Evolutionary conservation across 2,113 vertebrate genomes (phyloP).

Genomic region (Vanacampus margaritifer): DNA sequence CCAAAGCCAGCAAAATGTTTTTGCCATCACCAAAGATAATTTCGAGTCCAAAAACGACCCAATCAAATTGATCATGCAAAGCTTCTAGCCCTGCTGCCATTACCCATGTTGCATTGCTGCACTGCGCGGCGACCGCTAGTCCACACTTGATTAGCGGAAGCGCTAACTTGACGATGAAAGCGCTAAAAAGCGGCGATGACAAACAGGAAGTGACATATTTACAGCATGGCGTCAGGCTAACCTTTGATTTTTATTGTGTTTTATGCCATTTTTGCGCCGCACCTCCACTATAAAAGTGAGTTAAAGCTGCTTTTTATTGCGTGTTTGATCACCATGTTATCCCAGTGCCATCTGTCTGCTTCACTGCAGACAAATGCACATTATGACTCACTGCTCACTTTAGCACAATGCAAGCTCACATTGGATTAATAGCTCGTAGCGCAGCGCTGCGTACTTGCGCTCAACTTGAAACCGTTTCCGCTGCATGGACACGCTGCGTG

Average conservation of each 20-base stretch:
- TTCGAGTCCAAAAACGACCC: too few species aligned
- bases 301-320: constrained; percentile 8
- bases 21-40: too few species aligned
- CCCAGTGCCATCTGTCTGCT: constrained; percentile 8
- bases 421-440: not conserved
- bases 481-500: not conserved
- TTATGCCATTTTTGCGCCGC: not conserved
- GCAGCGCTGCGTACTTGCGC: not conserved
- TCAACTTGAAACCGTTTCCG: not conserved
- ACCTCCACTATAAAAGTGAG: constrained; percentile 6
- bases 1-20: too few species aligned
- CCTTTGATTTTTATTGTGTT: not conserved
- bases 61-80: too few species aligned
- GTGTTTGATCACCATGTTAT: constrained; percentile 1
- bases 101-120: too few species aligned
- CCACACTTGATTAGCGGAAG: not conserved
- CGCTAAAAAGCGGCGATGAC: not conserved
- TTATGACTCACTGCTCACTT: not conserved
- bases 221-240: not conserved
- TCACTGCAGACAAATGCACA: constrained; percentile 1
- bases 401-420: not conserved
- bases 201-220: constrained; percentile 13
- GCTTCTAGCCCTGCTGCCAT: too few species aligned
- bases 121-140: too few species aligned
- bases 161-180: not conserved